Conservation (phyloP, 2,797 vertebrate genomes). For the Gymnothorax javanicus region DNA sequence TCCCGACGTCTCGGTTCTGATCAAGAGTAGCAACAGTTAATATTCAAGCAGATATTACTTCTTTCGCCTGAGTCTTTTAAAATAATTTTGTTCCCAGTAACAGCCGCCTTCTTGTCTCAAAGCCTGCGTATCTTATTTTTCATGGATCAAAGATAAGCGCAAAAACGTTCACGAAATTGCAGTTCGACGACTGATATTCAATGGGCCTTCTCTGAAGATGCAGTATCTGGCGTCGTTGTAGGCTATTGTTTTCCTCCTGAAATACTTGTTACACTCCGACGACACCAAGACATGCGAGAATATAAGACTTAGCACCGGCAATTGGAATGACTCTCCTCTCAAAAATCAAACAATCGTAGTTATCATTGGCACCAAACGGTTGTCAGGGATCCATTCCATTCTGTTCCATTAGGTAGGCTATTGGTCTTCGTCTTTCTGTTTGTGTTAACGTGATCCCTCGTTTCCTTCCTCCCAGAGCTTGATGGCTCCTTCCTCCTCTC, state of each 20-base stretch:
- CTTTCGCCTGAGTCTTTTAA: neutral
- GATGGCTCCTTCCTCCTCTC: constrained; percentile 29
- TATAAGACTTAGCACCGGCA: constrained; percentile 2
- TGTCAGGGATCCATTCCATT: constrained; percentile 48
- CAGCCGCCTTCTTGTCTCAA: neutral
- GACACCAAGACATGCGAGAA: constrained; percentile 1
- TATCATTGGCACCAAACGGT: constrained; percentile 48
- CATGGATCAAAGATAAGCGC: constrained; percentile 3
- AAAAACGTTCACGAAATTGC: constrained; percentile 17
- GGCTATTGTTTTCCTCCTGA: constrained; percentile 52
- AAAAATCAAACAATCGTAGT: neutral
- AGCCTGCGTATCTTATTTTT: neutral
- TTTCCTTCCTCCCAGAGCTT: constrained; percentile 58
- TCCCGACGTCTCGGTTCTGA: constrained; percentile 11
- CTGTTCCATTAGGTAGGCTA: constrained; percentile 38
- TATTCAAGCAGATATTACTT: constrained; percentile 7
- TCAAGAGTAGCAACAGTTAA: neutral
- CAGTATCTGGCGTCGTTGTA: constrained; percentile 44
- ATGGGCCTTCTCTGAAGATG: constrained; percentile 55
- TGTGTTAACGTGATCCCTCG: constrained; percentile 65
- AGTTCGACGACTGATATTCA: constrained; percentile 26
- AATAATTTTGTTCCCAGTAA: constrained; percentile 17
- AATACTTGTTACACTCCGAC: constrained; percentile 27
- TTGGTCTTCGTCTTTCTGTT: constrained; percentile 54
- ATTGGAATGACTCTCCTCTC: neutral